Evolutionary conservation across 1,140 invertebrate genomes (phyloP).

Genomic region (Lucilia cuprina): DNA sequence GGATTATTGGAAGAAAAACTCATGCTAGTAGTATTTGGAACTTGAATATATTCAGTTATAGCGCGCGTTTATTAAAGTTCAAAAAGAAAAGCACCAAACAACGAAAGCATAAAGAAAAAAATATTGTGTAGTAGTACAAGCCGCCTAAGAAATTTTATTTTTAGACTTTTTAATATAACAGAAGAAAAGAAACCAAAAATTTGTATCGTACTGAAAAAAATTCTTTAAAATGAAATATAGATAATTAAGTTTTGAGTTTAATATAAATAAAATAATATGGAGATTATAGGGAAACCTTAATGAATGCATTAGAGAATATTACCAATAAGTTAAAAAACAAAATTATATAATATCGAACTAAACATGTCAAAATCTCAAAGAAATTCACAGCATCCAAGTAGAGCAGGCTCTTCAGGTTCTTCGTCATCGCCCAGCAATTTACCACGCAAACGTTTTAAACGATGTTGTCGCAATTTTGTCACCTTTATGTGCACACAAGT

Average conservation of each 20-base stretch:
- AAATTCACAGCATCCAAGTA: slow-evolving; percentile 30
- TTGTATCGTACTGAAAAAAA: not conserved
- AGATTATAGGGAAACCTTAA: not conserved
- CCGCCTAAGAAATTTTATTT: not conserved
- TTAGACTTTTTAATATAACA: not conserved
- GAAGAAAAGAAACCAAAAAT: not conserved
- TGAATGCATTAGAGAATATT: not conserved
- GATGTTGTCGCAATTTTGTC: slow-evolving; percentile 83
- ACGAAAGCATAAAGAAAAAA: not conserved
- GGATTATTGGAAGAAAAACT: not conserved
- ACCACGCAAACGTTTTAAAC: slow-evolving; percentile 69
- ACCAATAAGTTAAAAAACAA: not conserved
- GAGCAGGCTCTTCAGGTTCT: slow-evolving; percentile 42
- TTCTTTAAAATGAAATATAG: not conserved
- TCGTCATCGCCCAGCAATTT: slow-evolving; percentile 73
- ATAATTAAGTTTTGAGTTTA: not conserved
- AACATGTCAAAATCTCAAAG: slow-evolving; percentile 38
- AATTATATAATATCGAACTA: not conserved
- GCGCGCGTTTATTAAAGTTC: not conserved
- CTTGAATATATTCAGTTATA: not conserved
- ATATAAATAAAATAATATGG: not conserved
- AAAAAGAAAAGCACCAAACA: not conserved
- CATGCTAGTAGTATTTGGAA: not conserved
- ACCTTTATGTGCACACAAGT: slow-evolving; percentile 94
- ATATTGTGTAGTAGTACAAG: not conserved